Conservation (phyloP, 1,140 invertebrate genomes). For the Melipona quadrifasciata region DNA sequence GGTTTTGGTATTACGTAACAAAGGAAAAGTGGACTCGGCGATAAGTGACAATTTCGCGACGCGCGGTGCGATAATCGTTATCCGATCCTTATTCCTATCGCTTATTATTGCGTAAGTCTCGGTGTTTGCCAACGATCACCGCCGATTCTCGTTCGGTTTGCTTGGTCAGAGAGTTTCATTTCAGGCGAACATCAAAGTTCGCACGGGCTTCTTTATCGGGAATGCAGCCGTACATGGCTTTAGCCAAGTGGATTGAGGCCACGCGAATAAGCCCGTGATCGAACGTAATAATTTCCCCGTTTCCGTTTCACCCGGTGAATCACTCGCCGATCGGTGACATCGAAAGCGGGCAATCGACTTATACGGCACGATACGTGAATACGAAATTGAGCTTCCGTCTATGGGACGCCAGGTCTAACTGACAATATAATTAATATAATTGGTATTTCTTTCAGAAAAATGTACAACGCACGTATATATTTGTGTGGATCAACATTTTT, state of each 20-base stretch:
- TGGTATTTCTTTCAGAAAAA: too few species aligned
- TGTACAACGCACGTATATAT: too few species aligned
- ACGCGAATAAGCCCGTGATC: background rate
- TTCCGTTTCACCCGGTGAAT: conserved; percentile 14
- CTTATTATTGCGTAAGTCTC: background rate
- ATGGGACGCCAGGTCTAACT: too few species aligned
- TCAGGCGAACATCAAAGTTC: background rate
- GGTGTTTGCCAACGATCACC: background rate
- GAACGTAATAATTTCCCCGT: conserved; percentile 30
- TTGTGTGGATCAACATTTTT: too few species aligned
- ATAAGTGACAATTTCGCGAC: background rate
- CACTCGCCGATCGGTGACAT: background rate
- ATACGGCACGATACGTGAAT: background rate
- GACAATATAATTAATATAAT: too few species aligned
- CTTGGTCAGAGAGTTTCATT: background rate
- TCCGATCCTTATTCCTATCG: background rate
- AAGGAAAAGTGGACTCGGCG: background rate
- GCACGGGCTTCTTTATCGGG: conserved; percentile 40
- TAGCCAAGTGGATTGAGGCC: conserved; percentile 46
- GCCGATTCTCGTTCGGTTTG: background rate
- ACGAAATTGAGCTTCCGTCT: background rate
- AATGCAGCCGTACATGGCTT: conserved; percentile 29
- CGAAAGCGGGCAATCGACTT: conserved; percentile 10
- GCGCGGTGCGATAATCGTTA: background rate
- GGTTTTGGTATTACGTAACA: background rate